These are phyloP conservation scores for Dryobota labecula DNA, from an alignment of 2,888 invertebrate species.

Conservation along the genomic window DNA sequence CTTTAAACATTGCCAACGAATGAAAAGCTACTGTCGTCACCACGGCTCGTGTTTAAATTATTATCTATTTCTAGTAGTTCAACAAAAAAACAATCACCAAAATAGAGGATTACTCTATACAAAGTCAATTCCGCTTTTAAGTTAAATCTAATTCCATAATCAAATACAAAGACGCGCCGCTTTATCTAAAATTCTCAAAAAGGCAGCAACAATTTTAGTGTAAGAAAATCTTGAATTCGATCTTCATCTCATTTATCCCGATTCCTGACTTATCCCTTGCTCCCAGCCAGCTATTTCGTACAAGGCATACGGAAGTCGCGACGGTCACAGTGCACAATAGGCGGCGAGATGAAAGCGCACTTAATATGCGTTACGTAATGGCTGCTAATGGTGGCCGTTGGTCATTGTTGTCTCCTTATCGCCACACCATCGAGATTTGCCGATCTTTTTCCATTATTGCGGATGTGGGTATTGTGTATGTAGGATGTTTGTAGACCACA, in stretches of 20 bases:
- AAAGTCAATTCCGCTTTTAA: background rate
- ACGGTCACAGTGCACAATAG: conserved; percentile 81
- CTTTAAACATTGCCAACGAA: background rate
- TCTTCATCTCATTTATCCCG: background rate
- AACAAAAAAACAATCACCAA: background rate
- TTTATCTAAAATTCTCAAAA: background rate
- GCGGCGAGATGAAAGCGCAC: conserved; percentile 87
- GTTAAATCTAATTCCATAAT: too few species aligned
- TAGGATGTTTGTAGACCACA: conserved; percentile 50
- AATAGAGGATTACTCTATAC: background rate
- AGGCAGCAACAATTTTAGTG: background rate
- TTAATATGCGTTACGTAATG: conserved; percentile 87
- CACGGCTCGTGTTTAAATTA: background rate
- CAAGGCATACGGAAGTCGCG: conserved; percentile 82
- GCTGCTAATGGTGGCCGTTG: conserved; percentile 76
- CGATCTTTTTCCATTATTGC: conserved; percentile 57
- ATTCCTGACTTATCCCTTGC: conserved; percentile 34
- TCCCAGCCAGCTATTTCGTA: conserved; percentile 37
- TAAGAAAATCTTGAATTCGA: background rate
- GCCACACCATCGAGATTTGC: conserved; percentile 63
- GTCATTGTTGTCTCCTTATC: conserved; percentile 75
- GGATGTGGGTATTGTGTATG: conserved; percentile 48
- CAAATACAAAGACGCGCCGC: background rate
- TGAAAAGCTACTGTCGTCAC: background rate
- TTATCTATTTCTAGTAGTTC: background rate